Percentiles rank a stretch among this genome's conserved stretches.
These are phyloP conservation scores for Lophius americanus DNA, from an alignment of 2,797 vertebrate genomes.

Conservation along the genomic window DNA sequence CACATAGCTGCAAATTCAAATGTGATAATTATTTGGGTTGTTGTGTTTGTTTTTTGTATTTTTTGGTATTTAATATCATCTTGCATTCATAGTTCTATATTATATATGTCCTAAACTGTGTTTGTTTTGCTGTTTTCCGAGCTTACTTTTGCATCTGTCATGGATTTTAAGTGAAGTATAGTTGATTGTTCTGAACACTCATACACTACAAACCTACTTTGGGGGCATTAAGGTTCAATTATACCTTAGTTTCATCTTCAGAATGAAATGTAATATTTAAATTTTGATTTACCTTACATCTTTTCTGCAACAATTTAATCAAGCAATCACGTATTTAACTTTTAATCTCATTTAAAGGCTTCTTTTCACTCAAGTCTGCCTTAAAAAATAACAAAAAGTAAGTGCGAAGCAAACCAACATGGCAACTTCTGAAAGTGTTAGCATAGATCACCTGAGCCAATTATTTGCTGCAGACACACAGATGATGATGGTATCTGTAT, in stretches of 20 bases:
- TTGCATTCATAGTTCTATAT: constrained; percentile 7
- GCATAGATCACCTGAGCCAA: constrained; percentile 21
- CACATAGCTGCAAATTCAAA: constrained; percentile 3
- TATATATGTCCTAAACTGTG: background rate
- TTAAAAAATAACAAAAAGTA: background rate
- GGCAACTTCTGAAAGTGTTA: constrained; percentile 5
- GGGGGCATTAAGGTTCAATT: background rate
- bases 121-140: background rate
- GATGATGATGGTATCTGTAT: constrained; percentile 37
- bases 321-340: background rate
- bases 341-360: background rate
- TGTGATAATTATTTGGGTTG: constrained; percentile 40
- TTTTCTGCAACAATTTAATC: background rate
- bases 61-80: constrained; percentile 31
- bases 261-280: background rate
- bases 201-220: background rate
- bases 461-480: constrained; percentile 26
- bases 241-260: background rate
- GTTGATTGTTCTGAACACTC: constrained; percentile 13
- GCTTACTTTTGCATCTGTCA: background rate
- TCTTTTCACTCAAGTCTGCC: background rate
- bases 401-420: background rate
- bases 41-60: background rate
- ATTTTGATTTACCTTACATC: too few species aligned
- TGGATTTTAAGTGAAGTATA: background rate